These are phyloP conservation scores for Dissostichus mawsoni DNA, from an alignment of 2,113 vertebrate species.

Conservation along the genomic window DNA sequence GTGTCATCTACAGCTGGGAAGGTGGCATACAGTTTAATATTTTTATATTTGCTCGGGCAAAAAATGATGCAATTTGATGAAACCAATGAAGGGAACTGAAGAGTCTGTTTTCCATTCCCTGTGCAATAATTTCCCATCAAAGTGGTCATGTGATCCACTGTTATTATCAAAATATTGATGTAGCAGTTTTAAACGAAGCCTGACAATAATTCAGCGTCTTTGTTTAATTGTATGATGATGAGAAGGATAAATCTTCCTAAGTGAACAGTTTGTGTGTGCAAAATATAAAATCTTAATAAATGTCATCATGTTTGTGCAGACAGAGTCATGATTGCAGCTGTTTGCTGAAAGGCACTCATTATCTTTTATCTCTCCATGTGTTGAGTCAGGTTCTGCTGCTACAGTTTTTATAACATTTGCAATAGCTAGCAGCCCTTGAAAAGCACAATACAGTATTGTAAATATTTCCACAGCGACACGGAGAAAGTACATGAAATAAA, in stretches of 20 bases:
- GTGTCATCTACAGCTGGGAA: neutral
- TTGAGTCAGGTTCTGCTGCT: conserved; percentile 22
- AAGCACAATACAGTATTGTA: neutral
- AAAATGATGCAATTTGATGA: neutral
- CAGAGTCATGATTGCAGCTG: conserved; percentile 22
- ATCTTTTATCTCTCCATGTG: conserved; percentile 30
- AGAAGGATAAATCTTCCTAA: neutral
- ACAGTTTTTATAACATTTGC: conserved; percentile 14
- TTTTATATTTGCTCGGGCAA: neutral
- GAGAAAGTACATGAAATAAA: conserved; percentile 14
- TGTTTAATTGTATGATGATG: neutral
- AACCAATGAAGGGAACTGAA: neutral
- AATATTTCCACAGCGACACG: neutral
- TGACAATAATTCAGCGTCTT: neutral
- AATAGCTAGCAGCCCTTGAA: neutral
- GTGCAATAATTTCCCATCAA: too few relatives aligned
- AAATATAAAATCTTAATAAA: neutral
- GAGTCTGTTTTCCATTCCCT: neutral
- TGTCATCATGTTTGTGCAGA: neutral
- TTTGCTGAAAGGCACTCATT: conserved; percentile 38
- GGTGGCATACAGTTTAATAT: neutral
- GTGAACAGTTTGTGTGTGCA: neutral
- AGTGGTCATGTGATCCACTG: neutral
- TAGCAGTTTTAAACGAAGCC: neutral
- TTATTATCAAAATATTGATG: neutral